Conservation (phyloP, 2,888 invertebrate species). For the Limnephilus lunatus region DNA sequence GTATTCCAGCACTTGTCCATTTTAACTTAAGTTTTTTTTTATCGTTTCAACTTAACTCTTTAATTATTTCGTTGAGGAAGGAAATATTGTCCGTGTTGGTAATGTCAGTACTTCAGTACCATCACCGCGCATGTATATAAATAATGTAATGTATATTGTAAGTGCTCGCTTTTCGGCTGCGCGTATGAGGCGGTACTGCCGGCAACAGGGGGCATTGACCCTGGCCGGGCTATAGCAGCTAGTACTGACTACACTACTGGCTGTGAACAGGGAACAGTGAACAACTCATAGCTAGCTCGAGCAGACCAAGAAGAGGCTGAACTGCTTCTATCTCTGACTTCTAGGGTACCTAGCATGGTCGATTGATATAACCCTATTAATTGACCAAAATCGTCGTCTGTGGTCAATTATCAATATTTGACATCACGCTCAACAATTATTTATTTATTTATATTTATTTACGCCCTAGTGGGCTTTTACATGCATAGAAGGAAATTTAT, state of each 20-base stretch:
- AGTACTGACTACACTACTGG: neutral
- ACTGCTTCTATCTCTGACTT: neutral
- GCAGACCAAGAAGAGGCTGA: neutral
- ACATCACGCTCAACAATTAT: too few species aligned
- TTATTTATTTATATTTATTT: too few species aligned
- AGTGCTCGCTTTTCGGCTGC: neutral
- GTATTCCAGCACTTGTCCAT: too few species aligned
- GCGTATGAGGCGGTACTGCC: slow-evolving; percentile 2
- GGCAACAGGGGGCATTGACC: neutral
- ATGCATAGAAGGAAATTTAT: too few species aligned
- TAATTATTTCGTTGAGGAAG: neutral
- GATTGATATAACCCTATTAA: too few species aligned
- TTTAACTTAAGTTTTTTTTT: too few species aligned
- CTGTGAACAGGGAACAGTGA: neutral
- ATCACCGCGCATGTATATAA: neutral
- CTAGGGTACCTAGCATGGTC: neutral
- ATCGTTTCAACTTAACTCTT: neutral
- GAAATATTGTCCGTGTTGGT: neutral
- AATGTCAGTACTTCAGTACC: neutral
- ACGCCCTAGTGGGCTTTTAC: too few species aligned
- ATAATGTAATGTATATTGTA: neutral
- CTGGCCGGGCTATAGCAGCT: neutral
- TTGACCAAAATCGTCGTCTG: too few species aligned
- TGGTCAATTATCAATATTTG: too few species aligned
- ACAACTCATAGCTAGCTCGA: neutral